Conservation (phyloP, 2,113 vertebrate genomes). For the Microcebus lehilahytsara region DNA sequence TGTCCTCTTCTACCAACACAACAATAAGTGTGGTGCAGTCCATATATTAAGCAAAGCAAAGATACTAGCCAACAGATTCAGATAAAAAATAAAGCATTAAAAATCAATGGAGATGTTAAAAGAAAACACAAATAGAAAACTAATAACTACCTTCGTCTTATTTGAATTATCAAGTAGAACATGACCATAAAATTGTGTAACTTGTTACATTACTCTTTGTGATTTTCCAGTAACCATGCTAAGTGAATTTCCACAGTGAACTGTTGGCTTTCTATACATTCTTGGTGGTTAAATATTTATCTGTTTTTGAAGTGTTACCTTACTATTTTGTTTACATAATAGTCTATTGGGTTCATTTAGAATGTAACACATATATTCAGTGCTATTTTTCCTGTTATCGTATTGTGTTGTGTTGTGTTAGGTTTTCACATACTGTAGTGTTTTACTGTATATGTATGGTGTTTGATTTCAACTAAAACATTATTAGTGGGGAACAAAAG, state of each 20-base stretch:
- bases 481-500: conserved; percentile 85
- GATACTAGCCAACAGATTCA: conserved; percentile 63
- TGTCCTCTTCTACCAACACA: conserved; percentile 90
- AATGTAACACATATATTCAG: conserved; percentile 84
- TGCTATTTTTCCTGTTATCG: conserved; percentile 80
- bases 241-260: conserved; percentile 81
- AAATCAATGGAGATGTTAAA: conserved; percentile 83
- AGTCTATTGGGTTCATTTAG: conserved; percentile 90
- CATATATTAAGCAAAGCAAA: conserved; percentile 89
- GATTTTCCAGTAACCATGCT: conserved; percentile 81
- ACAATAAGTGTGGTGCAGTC: conserved; percentile 94
- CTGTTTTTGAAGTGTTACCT: conserved; percentile 89
- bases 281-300: conserved; percentile 86
- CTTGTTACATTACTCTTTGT: conserved; percentile 83
- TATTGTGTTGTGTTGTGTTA: conserved; percentile 80
- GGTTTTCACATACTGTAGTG: conserved; percentile 81
- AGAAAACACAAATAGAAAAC: conserved; percentile 78
- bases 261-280: conserved; percentile 85
- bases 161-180: conserved; percentile 84
- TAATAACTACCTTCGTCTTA: conserved; percentile 82
- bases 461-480: conserved; percentile 81
- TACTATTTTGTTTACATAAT: conserved; percentile 90
- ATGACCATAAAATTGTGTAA: conserved; percentile 83
- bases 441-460: conserved; percentile 69
- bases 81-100: conserved; percentile 54